Evolutionary conservation across 2,888 invertebrate genomes (phyloP).

Genomic region (Uloborus plumipes): DNA sequence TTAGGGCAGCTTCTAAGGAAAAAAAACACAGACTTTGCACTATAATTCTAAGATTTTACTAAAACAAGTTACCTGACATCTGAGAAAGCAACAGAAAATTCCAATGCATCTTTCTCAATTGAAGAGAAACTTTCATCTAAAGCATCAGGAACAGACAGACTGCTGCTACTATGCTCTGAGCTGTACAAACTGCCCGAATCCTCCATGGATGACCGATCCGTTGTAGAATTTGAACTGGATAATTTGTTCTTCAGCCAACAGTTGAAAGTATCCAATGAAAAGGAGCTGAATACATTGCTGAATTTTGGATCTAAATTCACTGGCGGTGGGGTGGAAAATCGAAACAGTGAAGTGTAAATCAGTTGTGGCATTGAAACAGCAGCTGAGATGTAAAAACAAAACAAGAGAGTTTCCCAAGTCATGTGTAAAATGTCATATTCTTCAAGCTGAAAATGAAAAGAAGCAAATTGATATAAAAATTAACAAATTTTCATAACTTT

Average conservation of each 20-base stretch:
- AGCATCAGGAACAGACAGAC: conserved; percentile 28
- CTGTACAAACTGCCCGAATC: conserved; percentile 49
- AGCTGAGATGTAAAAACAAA: conserved; percentile 10
- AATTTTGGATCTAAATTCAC: conserved; percentile 15
- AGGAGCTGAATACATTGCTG: background rate
- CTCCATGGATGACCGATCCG: conserved; percentile 15
- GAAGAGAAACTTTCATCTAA: conserved; percentile 30
- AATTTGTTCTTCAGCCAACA: conserved; percentile 42
- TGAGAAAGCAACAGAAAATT: conserved; percentile 9
- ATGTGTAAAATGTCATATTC: conserved; percentile 10
- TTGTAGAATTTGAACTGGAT: conserved; percentile 34
- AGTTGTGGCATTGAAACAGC: conserved; percentile 32
- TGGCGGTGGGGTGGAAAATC: conserved; percentile 14
- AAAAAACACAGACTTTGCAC: too few relatives aligned
- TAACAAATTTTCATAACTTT: too few relatives aligned
- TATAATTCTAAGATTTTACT: background rate
- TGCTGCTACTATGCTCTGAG: conserved; percentile 41
- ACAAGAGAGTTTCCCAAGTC: conserved; percentile 12
- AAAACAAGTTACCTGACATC: conserved; percentile 20
- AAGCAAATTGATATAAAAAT: background rate
- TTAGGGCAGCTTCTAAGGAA: too few relatives aligned
- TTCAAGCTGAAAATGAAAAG: background rate
- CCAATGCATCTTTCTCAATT: conserved; percentile 32
- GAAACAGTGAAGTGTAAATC: conserved; percentile 23
- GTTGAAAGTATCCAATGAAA: conserved; percentile 25